phyloP scores from a whole-genome alignment of 2,113 vertebrate species.

The Gila orcuttii region DNA sequence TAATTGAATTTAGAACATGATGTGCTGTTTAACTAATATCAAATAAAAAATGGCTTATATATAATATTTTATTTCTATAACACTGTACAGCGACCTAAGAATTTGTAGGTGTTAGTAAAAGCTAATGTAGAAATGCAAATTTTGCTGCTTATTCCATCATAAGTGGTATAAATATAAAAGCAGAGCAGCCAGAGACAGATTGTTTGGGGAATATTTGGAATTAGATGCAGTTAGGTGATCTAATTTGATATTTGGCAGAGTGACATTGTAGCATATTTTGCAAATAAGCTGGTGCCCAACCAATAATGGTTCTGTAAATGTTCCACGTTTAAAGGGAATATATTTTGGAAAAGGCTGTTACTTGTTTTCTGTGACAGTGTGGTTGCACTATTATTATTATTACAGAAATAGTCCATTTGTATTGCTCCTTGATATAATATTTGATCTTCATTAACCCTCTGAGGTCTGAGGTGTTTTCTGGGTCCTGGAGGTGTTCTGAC shows the following conservation, averaged over 20 bases:
- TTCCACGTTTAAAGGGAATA: not conserved
- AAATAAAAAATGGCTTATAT: not conserved
- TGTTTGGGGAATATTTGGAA: not conserved
- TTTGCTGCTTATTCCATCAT: not conserved
- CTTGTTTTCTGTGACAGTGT: constrained; percentile 7
- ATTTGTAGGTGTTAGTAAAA: not conserved
- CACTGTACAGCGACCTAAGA: too few relatives aligned
- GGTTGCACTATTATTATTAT: not conserved
- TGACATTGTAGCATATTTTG: not conserved
- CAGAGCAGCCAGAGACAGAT: not conserved
- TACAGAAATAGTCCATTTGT: not conserved
- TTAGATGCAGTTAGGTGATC: not conserved
- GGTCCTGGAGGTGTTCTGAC: too few relatives aligned
- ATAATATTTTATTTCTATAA: not conserved
- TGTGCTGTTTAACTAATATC: not conserved
- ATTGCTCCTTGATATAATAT: not conserved
- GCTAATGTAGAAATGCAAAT: not conserved
- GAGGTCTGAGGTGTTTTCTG: too few relatives aligned
- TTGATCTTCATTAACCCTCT: not conserved
- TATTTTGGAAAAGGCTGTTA: constrained; percentile 4
- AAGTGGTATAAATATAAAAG: not conserved
- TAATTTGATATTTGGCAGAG: constrained; percentile 6
- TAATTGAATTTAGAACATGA: not conserved
- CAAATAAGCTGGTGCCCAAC: not conserved
- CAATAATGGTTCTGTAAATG: not conserved